These are phyloP conservation scores for Platyrinchus mystaceus DNA, from an alignment of 2,797 vertebrate genomes.

Conservation along the genomic window DNA sequence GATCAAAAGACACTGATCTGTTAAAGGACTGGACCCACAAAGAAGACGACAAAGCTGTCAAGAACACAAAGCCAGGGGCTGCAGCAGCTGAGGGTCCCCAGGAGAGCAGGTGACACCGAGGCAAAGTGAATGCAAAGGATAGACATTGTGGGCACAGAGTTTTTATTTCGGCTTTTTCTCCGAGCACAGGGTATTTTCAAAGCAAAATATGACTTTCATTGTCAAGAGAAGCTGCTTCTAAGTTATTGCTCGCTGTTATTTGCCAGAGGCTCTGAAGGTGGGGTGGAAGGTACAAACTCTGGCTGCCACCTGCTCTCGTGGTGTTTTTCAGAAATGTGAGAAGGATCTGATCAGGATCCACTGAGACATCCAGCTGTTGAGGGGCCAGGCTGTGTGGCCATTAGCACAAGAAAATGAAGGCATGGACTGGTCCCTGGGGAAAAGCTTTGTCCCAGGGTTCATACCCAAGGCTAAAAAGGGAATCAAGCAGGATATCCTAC, in stretches of 20 bases:
- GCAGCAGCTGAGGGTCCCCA: not conserved
- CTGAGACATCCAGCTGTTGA: not conserved
- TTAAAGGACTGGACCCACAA: not conserved
- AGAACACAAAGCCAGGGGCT: not conserved
- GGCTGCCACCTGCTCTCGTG: not conserved
- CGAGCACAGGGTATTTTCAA: not conserved
- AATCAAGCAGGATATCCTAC: not conserved
- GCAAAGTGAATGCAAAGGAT: not conserved
- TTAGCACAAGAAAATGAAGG: not conserved
- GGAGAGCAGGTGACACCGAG: not conserved
- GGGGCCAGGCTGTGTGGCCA: not conserved
- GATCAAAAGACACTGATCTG: slow-evolving; percentile 39
- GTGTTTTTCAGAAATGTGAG: not conserved
- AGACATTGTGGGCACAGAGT: not conserved
- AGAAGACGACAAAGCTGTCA: slow-evolving; percentile 38
- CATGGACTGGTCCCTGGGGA: not conserved
- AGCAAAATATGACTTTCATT: not conserved
- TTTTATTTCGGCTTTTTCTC: not conserved
- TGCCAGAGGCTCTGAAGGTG: not conserved
- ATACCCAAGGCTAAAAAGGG: not conserved
- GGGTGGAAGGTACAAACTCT: not conserved
- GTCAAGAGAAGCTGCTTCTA: not conserved
- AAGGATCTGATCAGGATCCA: not conserved
- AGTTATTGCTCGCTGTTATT: not conserved
- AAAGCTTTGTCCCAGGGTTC: not conserved